Conservation (phyloP, 2,113 vertebrate species). For the Malurus elegans region DNA sequence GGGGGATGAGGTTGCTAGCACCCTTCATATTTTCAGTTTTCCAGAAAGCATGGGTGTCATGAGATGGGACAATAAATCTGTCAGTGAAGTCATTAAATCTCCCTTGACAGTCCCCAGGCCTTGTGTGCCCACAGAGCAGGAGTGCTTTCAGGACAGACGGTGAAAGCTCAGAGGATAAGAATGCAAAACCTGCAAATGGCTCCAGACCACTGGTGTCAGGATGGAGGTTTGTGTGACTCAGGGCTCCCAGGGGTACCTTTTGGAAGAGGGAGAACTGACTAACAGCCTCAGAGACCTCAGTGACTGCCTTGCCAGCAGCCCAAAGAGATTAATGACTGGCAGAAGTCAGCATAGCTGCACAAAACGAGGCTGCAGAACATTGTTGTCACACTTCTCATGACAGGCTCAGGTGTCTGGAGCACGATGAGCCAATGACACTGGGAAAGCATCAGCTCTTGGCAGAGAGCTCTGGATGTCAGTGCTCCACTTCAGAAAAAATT, state of each 20-base stretch:
- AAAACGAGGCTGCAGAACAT: not conserved
- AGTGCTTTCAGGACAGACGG: not conserved
- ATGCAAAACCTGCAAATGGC: not conserved
- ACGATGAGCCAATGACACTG: not conserved
- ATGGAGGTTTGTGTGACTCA: not conserved
- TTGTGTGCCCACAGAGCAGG: not conserved
- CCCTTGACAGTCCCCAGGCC: rapidly evolving
- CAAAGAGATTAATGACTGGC: not conserved
- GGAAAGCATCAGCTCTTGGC: not conserved
- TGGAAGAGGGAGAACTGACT: not conserved
- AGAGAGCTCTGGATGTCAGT: not conserved
- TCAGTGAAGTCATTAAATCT: not conserved
- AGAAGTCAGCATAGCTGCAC: not conserved
- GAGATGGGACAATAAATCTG: not conserved
- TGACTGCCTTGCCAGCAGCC: not conserved
- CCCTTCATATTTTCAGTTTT: not conserved
- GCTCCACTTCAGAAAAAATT: not conserved
- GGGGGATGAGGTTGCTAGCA: not conserved
- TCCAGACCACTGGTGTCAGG: rapidly evolving
- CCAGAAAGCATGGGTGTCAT: not conserved
- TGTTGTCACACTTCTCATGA: not conserved
- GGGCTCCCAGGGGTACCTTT: not conserved
- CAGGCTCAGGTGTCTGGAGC: not conserved
- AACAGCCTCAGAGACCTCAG: not conserved
- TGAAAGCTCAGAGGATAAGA: not conserved